Base-by-base conservation (phyloP, 2,888 invertebrate species). In the Drosophila borealis region DNA sequence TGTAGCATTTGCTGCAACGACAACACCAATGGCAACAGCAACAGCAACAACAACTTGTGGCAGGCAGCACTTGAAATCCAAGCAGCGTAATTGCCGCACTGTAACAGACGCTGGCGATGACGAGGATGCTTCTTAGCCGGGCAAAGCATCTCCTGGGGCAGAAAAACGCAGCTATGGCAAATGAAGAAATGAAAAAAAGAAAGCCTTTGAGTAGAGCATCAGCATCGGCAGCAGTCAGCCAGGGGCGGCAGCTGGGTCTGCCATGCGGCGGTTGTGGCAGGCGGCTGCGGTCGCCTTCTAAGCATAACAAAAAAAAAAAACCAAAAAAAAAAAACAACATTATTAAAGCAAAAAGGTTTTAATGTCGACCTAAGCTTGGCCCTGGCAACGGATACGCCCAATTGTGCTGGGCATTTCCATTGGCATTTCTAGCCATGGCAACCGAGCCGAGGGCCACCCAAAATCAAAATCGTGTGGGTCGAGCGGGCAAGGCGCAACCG, bases 361-460 rank as follows among this genome's bases (percentile, higher is more conserved):
- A 89, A 84, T 75, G 75, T 8, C 78, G 74, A 85, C 75, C 78
- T 85, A 80, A 89, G 79, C 76, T 70, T 29, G 29, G 64, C 33
- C 63, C 48, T 29, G 60, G 79, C 76, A 78, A 78, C 70, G 78
- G 54, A 33, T 39, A 21, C 41, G 49, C 46, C 68, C 54, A 48
- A 36, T 44, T 21, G 44, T 17, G 51, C 36, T 29, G 44, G 63
- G 59, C 68, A 67, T 62, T 66, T 46, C 67, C 66, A 70, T 63
- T 49, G 71, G 86, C 51, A 80, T 81, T 84, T 84, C 44, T 56
- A 69, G 74, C 74, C 85, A 89, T 89, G 85, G 77, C 74, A 81
- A 84, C 83, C 42, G 44, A 62, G 57, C 39, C 14, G 39, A 9
- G n/a, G 39, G 14, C 39, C 39, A 39, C 14, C 39, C 34, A 0